Evolutionary conservation across 1,140 invertebrate genomes (phyloP).

Genomic region (Penaeus japonicus): DNA sequence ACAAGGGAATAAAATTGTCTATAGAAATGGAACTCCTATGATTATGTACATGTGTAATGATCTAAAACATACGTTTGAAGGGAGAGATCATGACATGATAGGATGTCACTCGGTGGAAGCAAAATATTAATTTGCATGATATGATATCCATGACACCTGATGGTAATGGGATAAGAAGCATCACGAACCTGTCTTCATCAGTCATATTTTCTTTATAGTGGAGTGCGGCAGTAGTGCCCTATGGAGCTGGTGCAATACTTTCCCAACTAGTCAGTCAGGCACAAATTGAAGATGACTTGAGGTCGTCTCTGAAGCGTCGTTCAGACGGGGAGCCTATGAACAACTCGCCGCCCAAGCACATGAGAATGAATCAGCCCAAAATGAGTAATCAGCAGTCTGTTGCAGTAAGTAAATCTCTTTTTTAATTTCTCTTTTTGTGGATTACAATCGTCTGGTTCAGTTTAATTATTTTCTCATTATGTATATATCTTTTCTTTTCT

Average conservation of each 20-base stretch:
- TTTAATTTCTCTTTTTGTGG: too few relatives aligned
- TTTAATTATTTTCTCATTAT: too few relatives aligned
- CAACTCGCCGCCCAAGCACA: conserved; percentile 10
- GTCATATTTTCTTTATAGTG: background rate
- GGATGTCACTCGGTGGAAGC: too few relatives aligned
- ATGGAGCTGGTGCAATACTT: conserved; percentile 19
- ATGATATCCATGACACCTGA: background rate
- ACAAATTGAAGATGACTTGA: conserved; percentile 7
- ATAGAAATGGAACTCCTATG: too few relatives aligned
- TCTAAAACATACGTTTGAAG: too few relatives aligned
- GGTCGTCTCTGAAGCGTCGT: conserved; percentile 15
- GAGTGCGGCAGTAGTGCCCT: conserved; percentile 24
- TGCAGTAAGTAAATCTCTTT: conserved; percentile 6
- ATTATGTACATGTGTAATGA: too few relatives aligned
- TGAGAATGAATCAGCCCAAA: conserved; percentile 16
- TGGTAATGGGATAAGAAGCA: background rate
- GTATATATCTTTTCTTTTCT: too few relatives aligned
- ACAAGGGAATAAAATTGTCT: too few relatives aligned
- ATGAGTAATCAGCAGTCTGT: background rate
- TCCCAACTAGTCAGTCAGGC: background rate
- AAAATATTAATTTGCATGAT: too few relatives aligned
- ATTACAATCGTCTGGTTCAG: too few relatives aligned
- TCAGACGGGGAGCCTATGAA: background rate
- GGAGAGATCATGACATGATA: too few relatives aligned
- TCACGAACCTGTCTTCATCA: background rate